Base-by-base conservation (phyloP, 2,888 invertebrate genomes). In the Eucera pruinosa region DNA sequence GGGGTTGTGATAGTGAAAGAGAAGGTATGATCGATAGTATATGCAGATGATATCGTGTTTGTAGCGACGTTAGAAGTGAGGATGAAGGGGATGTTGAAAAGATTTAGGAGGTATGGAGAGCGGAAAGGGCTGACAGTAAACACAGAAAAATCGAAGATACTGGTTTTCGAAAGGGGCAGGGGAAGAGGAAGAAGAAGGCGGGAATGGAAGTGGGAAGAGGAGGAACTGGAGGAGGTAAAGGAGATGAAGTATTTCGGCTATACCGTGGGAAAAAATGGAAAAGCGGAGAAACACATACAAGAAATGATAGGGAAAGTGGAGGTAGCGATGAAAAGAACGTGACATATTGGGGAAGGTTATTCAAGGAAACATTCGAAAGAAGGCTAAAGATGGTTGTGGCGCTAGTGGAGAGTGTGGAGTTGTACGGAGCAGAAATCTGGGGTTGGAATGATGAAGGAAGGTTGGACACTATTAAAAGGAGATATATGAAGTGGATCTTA, bases 41-140 rank as follows among this genome's bases (percentile, higher is more conserved):
- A 64, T 41, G 64, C 43, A 13, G 52, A 64, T 7, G 52, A 64
- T 15, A 41, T 64, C 0, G 43, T 64, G 6, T n/a, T 52, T 2
- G 2, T 64, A 13, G 52, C 33, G n/a, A n/a, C 18, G 18, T 23
- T 15, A 0, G 58, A 58, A 33, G n/a, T n/a, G n/a, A n/a, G n/a
- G n/a, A n/a, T n/a, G n/a, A n/a, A n/a, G n/a, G n/a, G n/a, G n/a
- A n/a, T 33, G 33, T 7, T 33, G 23, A 1, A 7, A 13, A 36
- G 43, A 3, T n/a, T 60, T 9, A 58, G 52, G 27, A 23, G n/a
- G n/a, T 54, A 54, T 54, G 11, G 57, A 9, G 52, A 9, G 18
- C 36, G 25, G 7, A n/a, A n/a, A n/a, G n/a, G n/a, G n/a, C n/a
- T n/a, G n/a, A n/a, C n/a, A n/a, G n/a, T n/a, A n/a, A n/a, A n/a